Evolutionary conservation across 2,797 vertebrate genomes (phyloP).

Genomic region (Psittacula derbiana): DNA sequence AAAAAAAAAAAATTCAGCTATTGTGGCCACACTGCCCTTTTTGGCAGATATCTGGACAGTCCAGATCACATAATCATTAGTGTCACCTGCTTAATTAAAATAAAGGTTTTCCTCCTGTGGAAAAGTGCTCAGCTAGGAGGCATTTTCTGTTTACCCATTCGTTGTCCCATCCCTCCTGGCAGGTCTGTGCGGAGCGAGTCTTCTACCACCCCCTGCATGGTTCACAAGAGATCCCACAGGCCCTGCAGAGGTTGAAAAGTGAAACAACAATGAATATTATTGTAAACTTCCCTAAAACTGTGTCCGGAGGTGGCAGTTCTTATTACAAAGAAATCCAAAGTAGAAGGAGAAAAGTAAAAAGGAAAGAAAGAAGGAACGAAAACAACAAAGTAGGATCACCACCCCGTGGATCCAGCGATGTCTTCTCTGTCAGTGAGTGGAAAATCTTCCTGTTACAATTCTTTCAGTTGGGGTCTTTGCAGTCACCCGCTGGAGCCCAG

Average conservation of each 20-base stretch:
- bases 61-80: background rate
- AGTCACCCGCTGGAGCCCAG: background rate
- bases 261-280: background rate
- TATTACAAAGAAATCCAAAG: background rate
- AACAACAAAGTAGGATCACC: background rate
- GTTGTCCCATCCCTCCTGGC: background rate
- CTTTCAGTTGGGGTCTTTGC: background rate
- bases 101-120: background rate
- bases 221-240: background rate
- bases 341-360: background rate
- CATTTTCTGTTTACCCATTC: background rate
- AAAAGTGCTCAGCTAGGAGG: background rate
- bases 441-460: background rate
- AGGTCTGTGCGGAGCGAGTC: background rate
- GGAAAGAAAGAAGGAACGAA: background rate
- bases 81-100: background rate
- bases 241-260: background rate
- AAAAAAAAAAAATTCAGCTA: too few species aligned
- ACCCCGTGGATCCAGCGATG: background rate
- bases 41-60: background rate
- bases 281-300: background rate
- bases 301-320: background rate
- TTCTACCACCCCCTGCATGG: background rate
- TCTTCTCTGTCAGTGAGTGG: background rate
- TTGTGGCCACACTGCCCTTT: background rate